These are phyloP conservation scores for Oligia fasciuncula DNA, from an alignment of 2,888 invertebrate species.

Conservation along the genomic window DNA sequence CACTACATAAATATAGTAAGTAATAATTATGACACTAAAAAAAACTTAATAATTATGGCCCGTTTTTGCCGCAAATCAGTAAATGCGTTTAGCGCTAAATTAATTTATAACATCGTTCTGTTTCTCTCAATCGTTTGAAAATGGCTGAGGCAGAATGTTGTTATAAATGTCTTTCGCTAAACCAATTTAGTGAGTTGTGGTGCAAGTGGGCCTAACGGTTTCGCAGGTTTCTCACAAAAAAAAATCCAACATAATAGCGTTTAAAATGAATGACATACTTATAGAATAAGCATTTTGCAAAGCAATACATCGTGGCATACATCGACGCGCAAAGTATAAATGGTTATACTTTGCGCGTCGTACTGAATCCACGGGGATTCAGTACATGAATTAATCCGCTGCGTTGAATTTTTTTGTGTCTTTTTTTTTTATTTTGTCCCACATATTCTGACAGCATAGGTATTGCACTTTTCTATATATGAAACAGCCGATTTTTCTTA, in stretches of 20 bases:
- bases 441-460: too few relatives aligned
- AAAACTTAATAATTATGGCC: neutral
- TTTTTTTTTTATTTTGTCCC: too few relatives aligned
- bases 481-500: too few relatives aligned
- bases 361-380: too few relatives aligned
- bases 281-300: neutral
- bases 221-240: neutral
- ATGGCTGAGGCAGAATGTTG: neutral
- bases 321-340: neutral
- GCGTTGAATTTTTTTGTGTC: neutral
- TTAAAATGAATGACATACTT: neutral
- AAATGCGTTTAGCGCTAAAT: neutral
- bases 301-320: neutral
- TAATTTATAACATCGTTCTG: neutral
- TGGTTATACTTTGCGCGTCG: too few relatives aligned
- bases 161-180: neutral
- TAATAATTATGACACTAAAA: neutral
- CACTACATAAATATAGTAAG: neutral
- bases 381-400: neutral
- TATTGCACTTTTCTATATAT: too few relatives aligned
- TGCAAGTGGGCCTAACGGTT: neutral
- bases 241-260: neutral
- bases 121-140: neutral
- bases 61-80: neutral
- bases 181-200: neutral